These are phyloP conservation scores for Eupelmus urozonus DNA, from an alignment of 2,888 invertebrate genomes.

Conservation along the genomic window DNA sequence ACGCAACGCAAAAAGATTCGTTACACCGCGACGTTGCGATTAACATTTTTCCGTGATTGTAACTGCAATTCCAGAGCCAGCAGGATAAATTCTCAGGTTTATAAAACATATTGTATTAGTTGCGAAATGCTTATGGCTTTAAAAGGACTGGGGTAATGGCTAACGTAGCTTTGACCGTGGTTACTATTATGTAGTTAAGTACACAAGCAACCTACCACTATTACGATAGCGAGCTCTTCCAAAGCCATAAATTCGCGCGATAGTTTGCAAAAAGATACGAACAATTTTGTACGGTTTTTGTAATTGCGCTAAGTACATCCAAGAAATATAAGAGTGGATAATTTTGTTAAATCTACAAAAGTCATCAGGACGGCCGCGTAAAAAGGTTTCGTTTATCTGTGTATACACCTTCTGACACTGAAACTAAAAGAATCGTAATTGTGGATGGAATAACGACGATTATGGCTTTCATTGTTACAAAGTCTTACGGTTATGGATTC, in stretches of 20 bases:
- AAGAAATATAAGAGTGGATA: too few relatives aligned
- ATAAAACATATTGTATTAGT: neutral
- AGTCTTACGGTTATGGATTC: constrained; percentile 29
- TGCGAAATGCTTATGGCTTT: constrained; percentile 33
- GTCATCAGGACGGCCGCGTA: neutral
- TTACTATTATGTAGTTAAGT: too few relatives aligned
- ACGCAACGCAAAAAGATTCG: too few relatives aligned
- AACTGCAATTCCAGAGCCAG: constrained; percentile 14
- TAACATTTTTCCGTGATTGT: constrained; percentile 18
- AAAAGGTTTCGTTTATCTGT: neutral
- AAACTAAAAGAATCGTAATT: constrained; percentile 28
- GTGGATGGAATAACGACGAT: constrained; percentile 33
- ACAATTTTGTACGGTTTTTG: neutral
- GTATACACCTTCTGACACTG: neutral
- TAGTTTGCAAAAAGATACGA: too few relatives aligned
- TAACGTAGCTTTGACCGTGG: too few relatives aligned
- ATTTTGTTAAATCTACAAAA: neutral
- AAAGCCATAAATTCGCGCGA: too few relatives aligned
- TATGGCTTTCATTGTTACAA: constrained; percentile 29
- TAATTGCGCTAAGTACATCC: too few relatives aligned
- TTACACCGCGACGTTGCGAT: constrained; percentile 21
- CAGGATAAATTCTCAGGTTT: constrained; percentile 2
- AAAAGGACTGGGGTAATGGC: neutral
- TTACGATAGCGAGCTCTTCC: too few relatives aligned
- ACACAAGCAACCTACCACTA: too few relatives aligned